Conservation (phyloP, 2,113 vertebrate genomes). For the Urocitellus parryii region DNA sequence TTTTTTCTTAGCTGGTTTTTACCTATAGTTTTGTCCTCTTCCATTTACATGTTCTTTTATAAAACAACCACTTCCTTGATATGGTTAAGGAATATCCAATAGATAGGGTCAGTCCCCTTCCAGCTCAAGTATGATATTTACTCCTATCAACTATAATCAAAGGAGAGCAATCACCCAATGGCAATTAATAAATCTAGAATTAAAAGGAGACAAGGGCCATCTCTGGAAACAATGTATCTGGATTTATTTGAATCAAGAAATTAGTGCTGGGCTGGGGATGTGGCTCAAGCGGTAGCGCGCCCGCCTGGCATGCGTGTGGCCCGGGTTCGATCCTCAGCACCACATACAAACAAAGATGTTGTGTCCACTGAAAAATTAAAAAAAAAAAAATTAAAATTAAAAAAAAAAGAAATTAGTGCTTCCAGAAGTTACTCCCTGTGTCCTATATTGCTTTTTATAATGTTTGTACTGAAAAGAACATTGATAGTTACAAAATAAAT, state of each 20-base stretch:
- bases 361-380: too few relatives aligned
- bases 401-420: background rate
- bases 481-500: background rate
- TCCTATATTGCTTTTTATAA: background rate
- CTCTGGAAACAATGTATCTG: background rate
- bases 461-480: background rate
- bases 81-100: background rate
- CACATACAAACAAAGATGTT: too few relatives aligned
- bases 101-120: background rate
- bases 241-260: slow-evolving; percentile 50
- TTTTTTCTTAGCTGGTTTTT: background rate
- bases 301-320: too few relatives aligned
- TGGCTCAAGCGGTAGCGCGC: too few relatives aligned
- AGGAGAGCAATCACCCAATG: background rate
- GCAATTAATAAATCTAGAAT: background rate
- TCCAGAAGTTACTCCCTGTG: background rate
- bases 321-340: too few relatives aligned
- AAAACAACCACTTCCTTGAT: too few relatives aligned
- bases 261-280: too few relatives aligned
- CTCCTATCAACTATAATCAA: background rate
- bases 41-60: background rate
- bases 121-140: background rate
- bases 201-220: background rate
- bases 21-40: background rate
- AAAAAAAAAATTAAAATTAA: too few relatives aligned